These are phyloP conservation scores for Amphiura filiformis DNA, from an alignment of 35 echinoderm and acorn worm genomes.

Conservation along the genomic window DNA sequence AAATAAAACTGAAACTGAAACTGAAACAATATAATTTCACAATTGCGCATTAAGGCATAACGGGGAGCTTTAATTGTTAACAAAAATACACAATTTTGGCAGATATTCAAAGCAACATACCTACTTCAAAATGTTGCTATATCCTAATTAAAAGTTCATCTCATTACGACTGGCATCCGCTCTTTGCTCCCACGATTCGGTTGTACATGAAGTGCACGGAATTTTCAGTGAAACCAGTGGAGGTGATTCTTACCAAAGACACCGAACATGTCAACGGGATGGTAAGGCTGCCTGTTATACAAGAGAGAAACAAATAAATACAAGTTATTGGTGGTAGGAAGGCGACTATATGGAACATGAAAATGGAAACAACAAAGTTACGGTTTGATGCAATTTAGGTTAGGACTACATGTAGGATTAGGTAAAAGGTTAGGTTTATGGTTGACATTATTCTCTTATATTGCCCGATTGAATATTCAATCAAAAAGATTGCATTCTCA, in stretches of 20 bases:
- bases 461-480: no score
- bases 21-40: no score
- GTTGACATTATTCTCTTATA: no score
- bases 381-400: background rate
- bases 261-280: conserved; percentile 49
- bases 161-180: conserved; percentile 18
- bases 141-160: no score
- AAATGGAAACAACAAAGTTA: background rate
- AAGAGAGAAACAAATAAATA: no score
- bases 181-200: conserved; percentile 4
- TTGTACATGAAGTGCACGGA: conserved; percentile 32
- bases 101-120: no score
- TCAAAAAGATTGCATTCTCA: no score
- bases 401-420: background rate
- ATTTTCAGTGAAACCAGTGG: conserved; percentile 40
- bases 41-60: no score
- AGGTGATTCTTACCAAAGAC: conserved; percentile 37
- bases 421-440: background rate
- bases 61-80: no score
- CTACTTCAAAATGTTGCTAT: no score
- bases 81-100: no score
- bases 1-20: no score
- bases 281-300: background rate
- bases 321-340: background rate
- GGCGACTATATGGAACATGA: background rate